Percentiles rank a stretch among this genome's conserved stretches.
Conservation (phyloP, 2,888 invertebrate species). For the Lysandra coridon region DNA sequence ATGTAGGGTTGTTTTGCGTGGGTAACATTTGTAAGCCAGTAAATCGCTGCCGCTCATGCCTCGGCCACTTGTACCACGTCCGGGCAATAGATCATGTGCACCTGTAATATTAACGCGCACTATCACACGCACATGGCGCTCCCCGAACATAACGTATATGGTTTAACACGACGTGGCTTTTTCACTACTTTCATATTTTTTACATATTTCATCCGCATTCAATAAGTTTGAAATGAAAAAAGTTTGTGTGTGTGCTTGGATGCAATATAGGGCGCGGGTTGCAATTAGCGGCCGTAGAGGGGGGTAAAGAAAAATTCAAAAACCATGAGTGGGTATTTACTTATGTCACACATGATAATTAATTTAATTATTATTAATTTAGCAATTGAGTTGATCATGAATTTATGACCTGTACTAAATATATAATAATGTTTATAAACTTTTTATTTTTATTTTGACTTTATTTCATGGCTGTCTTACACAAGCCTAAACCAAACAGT, state of each 20-base stretch:
- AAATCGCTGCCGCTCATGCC: constrained; percentile 42
- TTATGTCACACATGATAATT: too few relatives aligned
- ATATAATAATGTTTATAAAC: too few relatives aligned
- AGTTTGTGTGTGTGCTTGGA: neutral
- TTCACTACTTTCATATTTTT: constrained; percentile 35
- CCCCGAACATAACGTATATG: constrained; percentile 38
- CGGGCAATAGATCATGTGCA: constrained; percentile 54
- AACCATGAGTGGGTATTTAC: too few relatives aligned
- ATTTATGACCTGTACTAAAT: too few relatives aligned
- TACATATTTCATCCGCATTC: constrained; percentile 21
- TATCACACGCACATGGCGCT: constrained; percentile 56
- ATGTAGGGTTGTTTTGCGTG: neutral
- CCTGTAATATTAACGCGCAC: constrained; percentile 56
- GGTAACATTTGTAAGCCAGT: neutral
- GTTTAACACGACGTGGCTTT: constrained; percentile 36
- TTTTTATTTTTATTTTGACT: too few relatives aligned
- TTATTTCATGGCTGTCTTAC: too few relatives aligned
- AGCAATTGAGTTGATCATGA: too few relatives aligned
- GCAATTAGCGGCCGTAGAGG: too few relatives aligned
- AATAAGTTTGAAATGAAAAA: constrained; percentile 26
- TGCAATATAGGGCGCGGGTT: neutral
- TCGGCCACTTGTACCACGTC: constrained; percentile 48
- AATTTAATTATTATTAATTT: too few relatives aligned
- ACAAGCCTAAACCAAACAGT: neutral
- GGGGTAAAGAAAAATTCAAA: too few relatives aligned